Evolutionary conservation across 2,888 invertebrate genomes (phyloP).

Genomic region (Coleophora flavipennella): DNA sequence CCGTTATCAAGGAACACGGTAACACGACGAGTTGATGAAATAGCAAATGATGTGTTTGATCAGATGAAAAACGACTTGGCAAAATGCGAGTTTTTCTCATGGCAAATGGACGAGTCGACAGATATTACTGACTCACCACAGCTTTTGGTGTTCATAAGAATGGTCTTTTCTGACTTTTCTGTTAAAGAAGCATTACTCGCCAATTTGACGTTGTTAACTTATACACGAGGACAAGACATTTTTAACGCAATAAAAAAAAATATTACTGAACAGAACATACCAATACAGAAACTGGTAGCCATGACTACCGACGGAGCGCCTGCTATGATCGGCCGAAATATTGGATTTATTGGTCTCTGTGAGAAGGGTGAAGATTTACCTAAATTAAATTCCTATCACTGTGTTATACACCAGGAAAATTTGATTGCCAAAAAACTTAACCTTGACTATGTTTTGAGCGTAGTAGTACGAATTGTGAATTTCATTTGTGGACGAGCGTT

Average conservation of each 20-base stretch:
- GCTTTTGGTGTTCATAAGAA: slow-evolving; percentile 2
- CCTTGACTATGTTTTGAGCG: slow-evolving; percentile 2
- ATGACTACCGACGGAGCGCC: slow-evolving; percentile 8
- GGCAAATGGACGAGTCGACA: slow-evolving; percentile 4
- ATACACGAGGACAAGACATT: slow-evolving; percentile 9
- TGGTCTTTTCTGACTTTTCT: slow-evolving; percentile 1
- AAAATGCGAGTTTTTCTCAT: slow-evolving; percentile 6
- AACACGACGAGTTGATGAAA: neutral
- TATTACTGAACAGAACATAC: slow-evolving; percentile 3
- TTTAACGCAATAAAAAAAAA: slow-evolving; percentile 4
- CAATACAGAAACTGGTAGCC: slow-evolving; percentile 6
- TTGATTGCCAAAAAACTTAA: slow-evolving; percentile 4
- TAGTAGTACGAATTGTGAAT: slow-evolving; percentile 3
- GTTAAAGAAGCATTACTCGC: slow-evolving; percentile 6
- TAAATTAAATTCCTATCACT: slow-evolving; percentile 5
- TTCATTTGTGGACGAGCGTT: slow-evolving; percentile 4
- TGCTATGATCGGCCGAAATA: slow-evolving; percentile 5
- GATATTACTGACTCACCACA: slow-evolving; percentile 4
- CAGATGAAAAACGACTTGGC: slow-evolving; percentile 2
- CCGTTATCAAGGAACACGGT: no score
- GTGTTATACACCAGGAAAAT: slow-evolving; percentile 5
- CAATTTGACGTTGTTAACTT: slow-evolving; percentile 5
- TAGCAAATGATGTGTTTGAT: neutral
- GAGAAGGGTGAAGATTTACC: slow-evolving; percentile 2
- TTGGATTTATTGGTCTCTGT: slow-evolving; percentile 8